Base-by-base conservation (phyloP, 2,797 vertebrate species). In the Petrocephalus schoutedeni region DNA sequence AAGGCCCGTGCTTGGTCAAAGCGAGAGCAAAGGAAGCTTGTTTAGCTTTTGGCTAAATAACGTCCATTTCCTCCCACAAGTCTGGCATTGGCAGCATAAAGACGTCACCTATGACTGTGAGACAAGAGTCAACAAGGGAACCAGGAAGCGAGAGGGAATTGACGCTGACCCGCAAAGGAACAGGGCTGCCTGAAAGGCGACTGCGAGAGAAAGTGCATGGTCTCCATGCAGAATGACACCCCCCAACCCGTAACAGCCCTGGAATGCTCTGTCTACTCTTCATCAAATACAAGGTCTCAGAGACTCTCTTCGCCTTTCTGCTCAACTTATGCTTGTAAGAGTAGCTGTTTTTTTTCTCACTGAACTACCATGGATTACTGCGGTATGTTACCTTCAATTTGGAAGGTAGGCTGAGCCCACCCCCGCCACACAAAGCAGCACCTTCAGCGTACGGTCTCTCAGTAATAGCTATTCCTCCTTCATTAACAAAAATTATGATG, bases 91-190 rank as follows among this genome's bases (percentile, higher is more conserved):
- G 71, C 32, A n/a, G 16, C 36, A n/a, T 10, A 45, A 77, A 77
- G 36, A 77, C 45, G 32, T n/a, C 71, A 77, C 71, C 36, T 77
- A 45, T 77, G 45, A 77, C 71, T 3, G 23, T 28, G 51, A 83
- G 53, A 83, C 80, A 83, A 83, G 53, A 83, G 49, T 21, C 28
- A 83, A 83, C 36, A n/a, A 77, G 71, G 71, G 71, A 45, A 77
- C 36, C n/a, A 77, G 16, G 3, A 77, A 45, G 71, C 8, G 14
- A 83, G n/a, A 4, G n/a, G 10, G 4, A 54, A 83, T n/a, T 28
- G 12, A 83, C 3, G 77, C n/a, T 53, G 80, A 53, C 41, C 1
- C 5, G 16, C 45, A 54, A n/a, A 54, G n/a, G 51, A 54, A 54
- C 49, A 14, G 7, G 23, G 9, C 19, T n/a, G 36, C 19, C 19